Conservation (phyloP, 1,140 invertebrate genomes). For the Spodoptera litura region DNA sequence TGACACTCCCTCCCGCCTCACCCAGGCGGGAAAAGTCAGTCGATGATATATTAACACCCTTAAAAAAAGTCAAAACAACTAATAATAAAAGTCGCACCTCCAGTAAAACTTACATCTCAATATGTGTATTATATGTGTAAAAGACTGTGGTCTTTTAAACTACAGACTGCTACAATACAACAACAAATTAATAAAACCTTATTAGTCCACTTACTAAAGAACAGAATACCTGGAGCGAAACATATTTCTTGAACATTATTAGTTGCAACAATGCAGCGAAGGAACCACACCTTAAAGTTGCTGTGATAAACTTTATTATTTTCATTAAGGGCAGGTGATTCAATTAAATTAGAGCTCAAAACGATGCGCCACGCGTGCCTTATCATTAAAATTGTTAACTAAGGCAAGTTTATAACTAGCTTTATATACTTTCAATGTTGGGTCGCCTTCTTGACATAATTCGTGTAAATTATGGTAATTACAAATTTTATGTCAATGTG, state of each 20-base stretch:
- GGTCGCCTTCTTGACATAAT: slow-evolving; percentile 6
- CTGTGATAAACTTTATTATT: slow-evolving; percentile 60
- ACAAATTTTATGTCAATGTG: background rate
- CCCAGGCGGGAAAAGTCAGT: too few relatives aligned
- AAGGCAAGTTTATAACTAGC: slow-evolving; percentile 6
- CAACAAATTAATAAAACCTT: too few relatives aligned
- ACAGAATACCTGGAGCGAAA: background rate
- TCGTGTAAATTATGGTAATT: slow-evolving; percentile 11
- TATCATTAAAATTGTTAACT: slow-evolving; percentile 53
- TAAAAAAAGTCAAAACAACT: too few relatives aligned
- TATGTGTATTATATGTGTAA: too few relatives aligned
- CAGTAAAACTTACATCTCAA: too few relatives aligned
- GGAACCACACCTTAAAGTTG: slow-evolving; percentile 36
- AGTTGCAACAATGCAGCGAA: background rate
- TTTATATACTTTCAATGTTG: slow-evolving; percentile 4
- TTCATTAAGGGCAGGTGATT: slow-evolving; percentile 58
- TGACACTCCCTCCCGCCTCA: too few relatives aligned
- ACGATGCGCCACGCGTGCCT: slow-evolving; percentile 57
- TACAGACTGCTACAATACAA: too few relatives aligned
- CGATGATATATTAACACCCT: too few relatives aligned
- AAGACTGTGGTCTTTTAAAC: too few relatives aligned
- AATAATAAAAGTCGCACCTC: too few relatives aligned
- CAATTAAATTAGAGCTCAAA: slow-evolving; percentile 53
- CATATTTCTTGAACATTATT: background rate
- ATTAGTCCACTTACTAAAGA: too few relatives aligned